Percentiles rank a stretch among this genome's conserved stretches.
phyloP scores from a whole-genome alignment of 1,140 invertebrate species.

The Sycophaga agraensis region DNA sequence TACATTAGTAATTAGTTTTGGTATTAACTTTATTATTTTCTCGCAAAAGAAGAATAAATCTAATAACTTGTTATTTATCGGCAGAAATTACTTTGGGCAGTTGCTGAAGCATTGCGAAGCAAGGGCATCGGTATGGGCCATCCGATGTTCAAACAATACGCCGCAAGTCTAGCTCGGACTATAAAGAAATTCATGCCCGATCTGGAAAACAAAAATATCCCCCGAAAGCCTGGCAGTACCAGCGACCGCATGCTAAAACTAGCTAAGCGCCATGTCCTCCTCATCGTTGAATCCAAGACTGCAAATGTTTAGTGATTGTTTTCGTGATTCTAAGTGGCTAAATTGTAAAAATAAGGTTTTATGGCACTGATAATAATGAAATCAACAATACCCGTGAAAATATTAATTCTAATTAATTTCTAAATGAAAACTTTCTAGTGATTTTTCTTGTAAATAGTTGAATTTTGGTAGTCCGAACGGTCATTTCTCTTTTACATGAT shows the following conservation, averaged over 20 bases:
- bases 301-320: constrained; percentile 23
- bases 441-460: too few relatives aligned
- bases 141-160: constrained; percentile 66
- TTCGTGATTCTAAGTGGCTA: neutral
- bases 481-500: too few relatives aligned
- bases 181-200: constrained; percentile 60
- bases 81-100: constrained; percentile 72
- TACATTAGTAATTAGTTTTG: constrained; percentile 34
- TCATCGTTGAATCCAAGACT: constrained; percentile 63
- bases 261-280: constrained; percentile 63
- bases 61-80: neutral
- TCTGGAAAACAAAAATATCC: constrained; percentile 48
- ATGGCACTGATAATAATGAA: neutral
- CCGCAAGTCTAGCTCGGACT: constrained; percentile 59
- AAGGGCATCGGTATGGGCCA: constrained; percentile 67
- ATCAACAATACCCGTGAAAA: constrained; percentile 12
- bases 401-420: neutral
- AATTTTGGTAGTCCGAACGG: too few relatives aligned
- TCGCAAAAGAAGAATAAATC: constrained; percentile 3
- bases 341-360: constrained; percentile 13
- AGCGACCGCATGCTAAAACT: constrained; percentile 63
- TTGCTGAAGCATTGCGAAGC: constrained; percentile 64
- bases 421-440: neutral
- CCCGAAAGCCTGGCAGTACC: constrained; percentile 56
- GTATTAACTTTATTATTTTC: neutral